Evolutionary conservation across 1,140 invertebrate species (phyloP), one percentile per base, ranked within the genome.

Genomic region (Apocrypta bakeri): DNA sequence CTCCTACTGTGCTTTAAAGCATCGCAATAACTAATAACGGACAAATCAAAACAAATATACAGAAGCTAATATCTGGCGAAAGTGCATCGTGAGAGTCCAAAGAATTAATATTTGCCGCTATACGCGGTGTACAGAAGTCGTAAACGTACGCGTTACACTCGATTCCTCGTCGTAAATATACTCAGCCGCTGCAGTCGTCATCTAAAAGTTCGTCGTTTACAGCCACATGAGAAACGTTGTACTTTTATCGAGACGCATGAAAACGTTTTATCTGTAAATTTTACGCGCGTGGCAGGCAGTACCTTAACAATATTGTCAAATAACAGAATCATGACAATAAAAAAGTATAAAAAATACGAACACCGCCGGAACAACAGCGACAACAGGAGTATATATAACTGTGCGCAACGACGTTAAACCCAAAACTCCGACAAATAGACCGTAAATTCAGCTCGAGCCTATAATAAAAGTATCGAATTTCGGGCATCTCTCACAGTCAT

Each of bases 401-500:
- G 40, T 29, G 73, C 9, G 12, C 31, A 75, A 29, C 48, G 2
- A 29, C 31, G 72, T 31, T 40, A 66, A 81, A 81, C 37, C 72
- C 75, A 2, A 29, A 66, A n/a, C 14, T 66, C 24, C 11, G 25
- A 56, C 3, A 48, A 69, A 69, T 48, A 17, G 40, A 68, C 64
- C 64, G 11, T 69, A 56, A 69, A 69, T 79, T 48, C 29, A n/a
- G 8, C 40, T 4, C 25, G 77, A 48, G 17, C 56, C 77, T 69
- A 69, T 69, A 68, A 68, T 68, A 79, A 79, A 72, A 72, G 42
- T 72, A 21, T 25, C 71, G 72, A 79, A 71, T 56, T 72, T 42
- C 68, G 14, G 12, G 29, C 66, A 61, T 79, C 68, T 79, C 68
- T 79, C n/a, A 21, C 77, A 79, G n/a, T 79, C 64, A 79, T 71